Evolutionary conservation across 2,113 vertebrate genomes (phyloP).

Genomic region (Antechinus stuartii): DNA sequence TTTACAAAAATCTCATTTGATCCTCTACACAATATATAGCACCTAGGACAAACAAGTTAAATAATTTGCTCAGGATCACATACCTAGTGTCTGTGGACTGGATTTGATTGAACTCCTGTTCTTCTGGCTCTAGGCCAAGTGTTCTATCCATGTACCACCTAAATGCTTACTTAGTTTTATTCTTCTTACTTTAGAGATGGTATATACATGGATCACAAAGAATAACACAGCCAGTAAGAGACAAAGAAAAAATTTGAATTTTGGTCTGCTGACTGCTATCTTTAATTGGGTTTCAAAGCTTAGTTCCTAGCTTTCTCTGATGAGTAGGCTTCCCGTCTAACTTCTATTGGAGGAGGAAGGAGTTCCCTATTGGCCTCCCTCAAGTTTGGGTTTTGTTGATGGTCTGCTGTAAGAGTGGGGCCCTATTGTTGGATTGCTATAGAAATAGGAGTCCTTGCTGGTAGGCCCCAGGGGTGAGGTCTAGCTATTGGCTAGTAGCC

Average conservation of each 20-base stretch:
- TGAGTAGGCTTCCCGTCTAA: no score
- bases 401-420: no score
- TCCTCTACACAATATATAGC: background rate
- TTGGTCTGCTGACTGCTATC: background rate
- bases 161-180: background rate
- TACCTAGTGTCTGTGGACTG: background rate
- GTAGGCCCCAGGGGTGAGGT: no score
- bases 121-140: background rate
- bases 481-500: no score
- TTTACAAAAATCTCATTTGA: background rate
- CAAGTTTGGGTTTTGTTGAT: no score
- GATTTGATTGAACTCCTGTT: background rate
- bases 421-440: no score
- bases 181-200: background rate
- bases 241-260: background rate
- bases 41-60: background rate
- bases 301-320: no score
- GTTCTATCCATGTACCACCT: background rate
- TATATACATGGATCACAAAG: background rate
- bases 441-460: no score
- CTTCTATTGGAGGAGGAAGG: no score
- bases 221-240: background rate
- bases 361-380: no score
- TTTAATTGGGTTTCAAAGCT: no score
- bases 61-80: background rate